phyloP scores from a whole-genome alignment of 2,888 invertebrate genomes.

The Helobdella robusta region DNA sequence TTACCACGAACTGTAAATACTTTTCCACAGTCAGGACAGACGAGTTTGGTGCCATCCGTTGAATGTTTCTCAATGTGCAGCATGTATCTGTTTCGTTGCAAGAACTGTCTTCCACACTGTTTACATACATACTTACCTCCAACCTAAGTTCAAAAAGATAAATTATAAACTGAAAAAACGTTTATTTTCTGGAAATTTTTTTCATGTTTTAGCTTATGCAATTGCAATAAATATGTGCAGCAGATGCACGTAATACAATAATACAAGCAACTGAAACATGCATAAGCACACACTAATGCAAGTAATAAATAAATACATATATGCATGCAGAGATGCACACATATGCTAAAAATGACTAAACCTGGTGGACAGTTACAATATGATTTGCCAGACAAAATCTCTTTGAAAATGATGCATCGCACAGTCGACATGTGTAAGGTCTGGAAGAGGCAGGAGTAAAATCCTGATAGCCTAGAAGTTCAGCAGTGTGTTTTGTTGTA shows the following conservation, averaged over 20 bases:
- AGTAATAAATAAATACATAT: too few species aligned
- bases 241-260: too few species aligned
- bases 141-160: background rate
- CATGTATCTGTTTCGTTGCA: conserved; percentile 25
- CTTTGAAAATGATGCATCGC: conserved; percentile 27
- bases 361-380: conserved; percentile 28
- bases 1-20: conserved; percentile 12
- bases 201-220: too few species aligned
- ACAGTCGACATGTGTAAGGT: conserved; percentile 23
- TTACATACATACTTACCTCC: conserved; percentile 27
- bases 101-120: conserved; percentile 27
- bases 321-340: background rate
- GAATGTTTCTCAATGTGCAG: conserved; percentile 24
- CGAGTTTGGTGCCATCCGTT: conserved; percentile 21
- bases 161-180: too few species aligned
- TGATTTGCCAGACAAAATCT: conserved; percentile 28
- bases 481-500: conserved; percentile 25
- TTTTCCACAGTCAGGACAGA: conserved; percentile 27
- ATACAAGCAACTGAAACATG: too few species aligned
- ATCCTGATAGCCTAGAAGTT: conserved; percentile 24
- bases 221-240: too few species aligned
- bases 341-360: background rate
- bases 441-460: conserved; percentile 13
- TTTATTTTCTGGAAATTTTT: too few species aligned
- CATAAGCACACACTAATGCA: too few species aligned